Evolutionary conservation across 2,797 vertebrate species (phyloP), one percentile per base, ranked within the genome.

Genomic region (Periophthalmus magnuspinnatus): DNA sequence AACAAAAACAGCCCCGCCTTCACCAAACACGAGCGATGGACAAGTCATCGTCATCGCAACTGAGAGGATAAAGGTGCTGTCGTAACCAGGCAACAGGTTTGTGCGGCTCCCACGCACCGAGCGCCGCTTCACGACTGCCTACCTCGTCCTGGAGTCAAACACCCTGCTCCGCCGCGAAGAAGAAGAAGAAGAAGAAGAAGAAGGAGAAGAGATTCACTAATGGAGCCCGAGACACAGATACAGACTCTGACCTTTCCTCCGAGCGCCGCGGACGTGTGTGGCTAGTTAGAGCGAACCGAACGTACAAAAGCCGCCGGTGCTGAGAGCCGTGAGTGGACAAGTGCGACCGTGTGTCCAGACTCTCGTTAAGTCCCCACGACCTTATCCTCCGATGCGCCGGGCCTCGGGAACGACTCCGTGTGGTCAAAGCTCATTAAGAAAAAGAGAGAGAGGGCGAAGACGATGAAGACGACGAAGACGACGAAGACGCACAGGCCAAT

Each of bases 61-160:
- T 62, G 41, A 50, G 80, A 88, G 89, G 85, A 91, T 88, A 89
- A 91, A 91, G 90, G 90, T 87, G 88, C 80, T 81, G 89, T 85
- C 83, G 90, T 93, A 93, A 89, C 91, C 90, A 89, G 91, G 91
- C 90, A 93, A 92, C 91, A 90, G 88, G 89, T 91, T 91, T 90
- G 81, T 91, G 78, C 88, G 81, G 89, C 89, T 88, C 88, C 86
- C 91, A 91, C 88, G 77, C 88, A 90, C 81, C 54, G 78, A 90
- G 87, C 82, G 80, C 80, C 75, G 81, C 83, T 89, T 81, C 86
- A 69, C 76, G 82, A 83, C 85, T 86, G 79, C 82, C 89, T 90
- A 84, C 83, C 85, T 91, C 74, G 74, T 88, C 86, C 87, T 81
- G 78, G 68, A 91, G 88, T 91, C 87, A 88, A 80, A 85, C 81